Base-by-base conservation (phyloP, 2,797 vertebrate genomes). In the Taeniopygia guttata region DNA sequence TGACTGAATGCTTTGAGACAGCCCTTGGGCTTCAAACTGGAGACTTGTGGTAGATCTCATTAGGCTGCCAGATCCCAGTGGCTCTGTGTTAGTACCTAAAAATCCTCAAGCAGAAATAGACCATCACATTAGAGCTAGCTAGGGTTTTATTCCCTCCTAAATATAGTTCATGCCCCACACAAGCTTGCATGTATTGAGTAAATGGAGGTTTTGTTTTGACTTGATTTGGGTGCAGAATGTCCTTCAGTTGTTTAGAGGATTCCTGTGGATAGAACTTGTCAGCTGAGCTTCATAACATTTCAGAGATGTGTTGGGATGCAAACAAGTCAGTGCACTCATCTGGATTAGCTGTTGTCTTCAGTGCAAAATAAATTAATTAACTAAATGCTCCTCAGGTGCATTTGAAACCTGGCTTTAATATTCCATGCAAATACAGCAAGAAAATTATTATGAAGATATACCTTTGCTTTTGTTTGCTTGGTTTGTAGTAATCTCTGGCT, bases 381-480 rank as follows among this genome's bases (percentile, higher is more conserved):
- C 45, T 52, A 58, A 82, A 38, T 52, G 42, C 26, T 92, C 42
- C 84, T 67, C 72, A 48, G 49, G 42, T 68, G 29, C 17, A 5
- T 55, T 70, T 92, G 75, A 42, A 83, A 70, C 34, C 30, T 54
- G 38, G 27, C 48, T 74, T 56, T 80, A 85, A 68, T 70, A 68
- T 30, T 74, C 23, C 49, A n/a, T 46, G 78, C 52, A 82, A 81
- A 84, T 67, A 13, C 32, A 89, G 40, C 13, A 64, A 67, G 87
- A 86, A 76, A 56, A 73, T 52, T 2, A 21, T 70, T 34, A 45
- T 29, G n/a, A 88, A 80, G 56, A 25, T 82, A 55, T 5, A 30
- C 21, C 23, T 72, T 27, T 74, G 70, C 74, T 84, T 90, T 82
- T 79, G 27, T 78, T 51, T 89, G 42, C 49, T 90, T 84, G 66